These are phyloP conservation scores for Limnothrissa miodon DNA, from an alignment of 2,113 vertebrate species.

Conservation along the genomic window DNA sequence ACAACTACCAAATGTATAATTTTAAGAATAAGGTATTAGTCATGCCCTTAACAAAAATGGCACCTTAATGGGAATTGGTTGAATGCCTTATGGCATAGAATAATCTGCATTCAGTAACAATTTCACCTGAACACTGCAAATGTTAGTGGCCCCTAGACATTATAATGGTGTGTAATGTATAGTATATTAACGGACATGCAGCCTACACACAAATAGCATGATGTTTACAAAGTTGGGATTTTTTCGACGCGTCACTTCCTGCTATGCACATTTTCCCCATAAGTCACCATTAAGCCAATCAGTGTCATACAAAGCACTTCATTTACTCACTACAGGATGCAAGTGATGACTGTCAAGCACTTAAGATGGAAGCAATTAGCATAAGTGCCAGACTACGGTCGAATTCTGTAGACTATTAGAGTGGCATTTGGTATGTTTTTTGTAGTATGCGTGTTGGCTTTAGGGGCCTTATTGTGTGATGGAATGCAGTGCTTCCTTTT, in stretches of 20 bases:
- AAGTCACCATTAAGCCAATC: background rate
- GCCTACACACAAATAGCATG: background rate
- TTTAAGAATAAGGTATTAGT: background rate
- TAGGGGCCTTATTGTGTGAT: background rate
- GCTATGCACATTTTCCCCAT: background rate
- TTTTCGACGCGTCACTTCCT: background rate
- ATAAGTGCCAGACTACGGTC: background rate
- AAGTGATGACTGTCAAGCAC: slow-evolving; percentile 15
- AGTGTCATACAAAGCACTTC: slow-evolving; percentile 11
- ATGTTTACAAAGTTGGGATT: background rate
- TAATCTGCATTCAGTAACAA: background rate
- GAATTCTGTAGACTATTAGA: background rate
- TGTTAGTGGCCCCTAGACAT: background rate
- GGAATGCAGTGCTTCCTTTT: background rate
- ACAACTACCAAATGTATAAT: background rate
- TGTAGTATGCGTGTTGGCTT: background rate
- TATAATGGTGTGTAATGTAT: background rate
- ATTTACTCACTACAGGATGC: background rate
- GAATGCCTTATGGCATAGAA: background rate
- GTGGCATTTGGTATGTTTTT: background rate
- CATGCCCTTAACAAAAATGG: background rate
- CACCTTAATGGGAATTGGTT: background rate
- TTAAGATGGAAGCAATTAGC: background rate
- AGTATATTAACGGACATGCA: background rate
- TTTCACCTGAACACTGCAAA: background rate